Base-by-base conservation (phyloP, 2,113 vertebrate species). In the Gnathonemus longibarbis region DNA sequence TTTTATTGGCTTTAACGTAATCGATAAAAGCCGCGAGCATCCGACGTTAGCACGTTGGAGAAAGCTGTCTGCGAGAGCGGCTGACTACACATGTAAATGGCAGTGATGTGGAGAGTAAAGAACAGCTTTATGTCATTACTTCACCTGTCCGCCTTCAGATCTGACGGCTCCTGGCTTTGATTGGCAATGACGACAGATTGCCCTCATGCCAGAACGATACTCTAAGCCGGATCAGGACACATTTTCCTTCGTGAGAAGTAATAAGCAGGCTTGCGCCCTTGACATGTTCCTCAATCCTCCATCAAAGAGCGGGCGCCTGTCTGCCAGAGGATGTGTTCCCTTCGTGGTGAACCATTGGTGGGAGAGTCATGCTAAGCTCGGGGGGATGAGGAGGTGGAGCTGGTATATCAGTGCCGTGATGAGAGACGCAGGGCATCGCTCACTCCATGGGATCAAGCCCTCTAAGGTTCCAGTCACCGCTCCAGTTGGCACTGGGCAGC, bases 151-250 rank as follows among this genome's bases (percentile, higher is more conserved):
- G 91, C 93, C 94, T 87, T 92, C 93, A 90, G 92, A 92, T 93
- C 93, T 93, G 92, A 93, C 89, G 58, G 89, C 93, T 90, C 90
- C 87, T 90, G 89, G 91, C 90, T 92, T 89, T 92, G 90, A 90
- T 92, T 94, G 93, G 94, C 93, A 91, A 90, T 70, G 91, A 50
- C 91, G 90, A 90, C 90, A 91, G 91, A 89, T 91, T 90, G 90
- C 90, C 90, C 90, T 88, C 50, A 91, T 93, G 91, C 91, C 88
- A 35, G 91, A 87, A 87, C 93, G 90, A 91, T 91, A 52, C 90
- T 91, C 93, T 96, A 96, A 96, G 94, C 95, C 95, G 95, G 95
- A 95, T 96, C 94, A 94, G 91, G 93, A 93, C 89, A 56, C 92
- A 92, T 94, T 91, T 89, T 93, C 91, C 88, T 53, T 90, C 85